Conservation (phyloP, 2,888 invertebrate species). For the Carpatolechia fugitivella region DNA sequence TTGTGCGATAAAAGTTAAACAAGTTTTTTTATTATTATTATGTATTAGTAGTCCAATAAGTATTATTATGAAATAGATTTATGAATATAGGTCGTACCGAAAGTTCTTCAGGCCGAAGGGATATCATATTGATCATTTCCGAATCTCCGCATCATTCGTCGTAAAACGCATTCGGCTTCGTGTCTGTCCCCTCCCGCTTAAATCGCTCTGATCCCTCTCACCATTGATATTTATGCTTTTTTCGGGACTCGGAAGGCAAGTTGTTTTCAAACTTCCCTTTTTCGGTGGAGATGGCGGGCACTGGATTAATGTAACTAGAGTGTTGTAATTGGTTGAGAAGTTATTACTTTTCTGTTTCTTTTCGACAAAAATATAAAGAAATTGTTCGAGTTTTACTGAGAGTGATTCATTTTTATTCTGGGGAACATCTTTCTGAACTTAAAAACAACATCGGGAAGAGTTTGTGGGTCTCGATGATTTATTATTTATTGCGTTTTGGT, state of each 20-base stretch:
- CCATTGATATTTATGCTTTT: constrained; percentile 72
- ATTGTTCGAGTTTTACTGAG: constrained; percentile 53
- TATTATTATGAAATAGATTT: too few relatives aligned
- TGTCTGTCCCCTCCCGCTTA: constrained; percentile 48
- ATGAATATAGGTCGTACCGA: constrained; percentile 3
- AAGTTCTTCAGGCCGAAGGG: constrained; percentile 24
- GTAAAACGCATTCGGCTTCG: constrained; percentile 57
- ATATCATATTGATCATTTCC: constrained; percentile 57
- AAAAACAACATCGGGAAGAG: constrained; percentile 51
- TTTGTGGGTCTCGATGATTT: constrained; percentile 51
- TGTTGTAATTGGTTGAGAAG: constrained; percentile 69
- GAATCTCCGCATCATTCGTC: constrained; percentile 53
- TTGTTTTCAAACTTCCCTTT: constrained; percentile 68
- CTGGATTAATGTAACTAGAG: constrained; percentile 68
- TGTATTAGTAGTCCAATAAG: too few relatives aligned
- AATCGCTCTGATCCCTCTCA: constrained; percentile 52
- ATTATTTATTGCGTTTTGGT: constrained; percentile 35
- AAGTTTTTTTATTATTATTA: background rate
- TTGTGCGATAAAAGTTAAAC: constrained; percentile 2
- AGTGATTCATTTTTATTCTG: constrained; percentile 63
- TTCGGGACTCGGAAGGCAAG: constrained; percentile 58
- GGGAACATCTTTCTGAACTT: constrained; percentile 53
- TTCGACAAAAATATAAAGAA: constrained; percentile 63
- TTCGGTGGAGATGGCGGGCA: constrained; percentile 50
- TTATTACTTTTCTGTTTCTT: constrained; percentile 66